A percentile compares a stretch with the other conserved stretches of the same genome.
These are phyloP conservation scores for Phalera bucephala DNA, from an alignment of 2,888 invertebrate genomes.

Conservation along the genomic window DNA sequence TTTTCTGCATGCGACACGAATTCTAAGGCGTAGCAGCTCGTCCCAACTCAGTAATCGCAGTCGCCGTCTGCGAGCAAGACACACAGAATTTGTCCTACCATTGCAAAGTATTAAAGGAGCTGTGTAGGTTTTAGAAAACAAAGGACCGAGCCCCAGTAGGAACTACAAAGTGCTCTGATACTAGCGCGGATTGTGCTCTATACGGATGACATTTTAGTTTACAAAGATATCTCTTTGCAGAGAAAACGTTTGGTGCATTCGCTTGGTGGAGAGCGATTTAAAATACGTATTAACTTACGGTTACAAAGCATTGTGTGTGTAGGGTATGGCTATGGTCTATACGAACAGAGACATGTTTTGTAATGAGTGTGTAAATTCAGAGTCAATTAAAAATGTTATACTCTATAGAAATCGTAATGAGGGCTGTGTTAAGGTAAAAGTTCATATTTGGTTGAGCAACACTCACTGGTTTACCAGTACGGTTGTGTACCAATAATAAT, in stretches of 20 bases:
- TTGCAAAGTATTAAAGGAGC: constrained; percentile 72
- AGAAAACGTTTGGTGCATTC: constrained; percentile 35
- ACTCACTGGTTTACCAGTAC: too few relatives aligned
- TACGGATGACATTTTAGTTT: constrained; percentile 64
- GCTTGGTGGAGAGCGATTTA: background rate
- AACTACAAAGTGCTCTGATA: constrained; percentile 70
- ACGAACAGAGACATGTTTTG: too few relatives aligned
- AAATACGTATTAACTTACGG: background rate
- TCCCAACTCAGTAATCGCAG: constrained; percentile 43
- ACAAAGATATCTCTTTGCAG: constrained; percentile 54
- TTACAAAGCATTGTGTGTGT: background rate
- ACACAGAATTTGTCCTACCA: constrained; percentile 62
- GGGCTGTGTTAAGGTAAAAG: too few relatives aligned
- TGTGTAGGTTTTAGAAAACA: constrained; percentile 65
- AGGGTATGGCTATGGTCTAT: too few relatives aligned
- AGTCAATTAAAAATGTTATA: too few relatives aligned
- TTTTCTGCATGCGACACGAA: too few relatives aligned
- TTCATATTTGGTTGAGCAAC: too few relatives aligned
- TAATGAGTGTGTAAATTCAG: too few relatives aligned
- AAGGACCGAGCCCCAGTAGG: constrained; percentile 65
- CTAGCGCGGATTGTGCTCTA: constrained; percentile 59
- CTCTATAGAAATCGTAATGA: too few relatives aligned
- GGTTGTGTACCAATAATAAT: too few relatives aligned
- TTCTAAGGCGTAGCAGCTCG: constrained; percentile 19
- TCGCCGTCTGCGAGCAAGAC: constrained; percentile 40